These are phyloP conservation scores for Polymixis flavicincta DNA, from an alignment of 2,888 invertebrate genomes.

Conservation along the genomic window DNA sequence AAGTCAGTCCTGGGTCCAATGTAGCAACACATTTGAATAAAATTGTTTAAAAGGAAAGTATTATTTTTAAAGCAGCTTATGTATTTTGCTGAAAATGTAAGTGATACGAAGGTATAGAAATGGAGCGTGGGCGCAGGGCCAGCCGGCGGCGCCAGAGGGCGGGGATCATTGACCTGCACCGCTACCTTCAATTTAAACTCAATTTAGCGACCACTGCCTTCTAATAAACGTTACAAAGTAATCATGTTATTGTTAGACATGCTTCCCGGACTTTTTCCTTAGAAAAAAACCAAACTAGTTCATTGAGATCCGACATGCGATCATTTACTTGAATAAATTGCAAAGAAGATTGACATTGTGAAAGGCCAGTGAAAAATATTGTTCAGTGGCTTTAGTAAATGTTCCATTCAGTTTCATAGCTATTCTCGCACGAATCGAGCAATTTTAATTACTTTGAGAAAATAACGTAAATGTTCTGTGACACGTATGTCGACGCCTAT, in stretches of 20 bases:
- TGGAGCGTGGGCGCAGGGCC: constrained; percentile 63
- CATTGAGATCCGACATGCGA: constrained; percentile 61
- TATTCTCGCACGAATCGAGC: constrained; percentile 20
- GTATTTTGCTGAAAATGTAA: constrained; percentile 36
- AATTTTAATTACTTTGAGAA: constrained; percentile 43
- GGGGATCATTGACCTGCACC: constrained; percentile 71
- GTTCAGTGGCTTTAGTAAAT: constrained; percentile 21
- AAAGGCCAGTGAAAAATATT: constrained; percentile 28
- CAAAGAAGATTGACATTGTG: constrained; percentile 49
- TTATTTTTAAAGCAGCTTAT: constrained; percentile 19
- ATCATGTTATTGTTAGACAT: constrained; percentile 69
- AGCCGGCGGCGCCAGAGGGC: constrained; percentile 66
- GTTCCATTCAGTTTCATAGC: constrained; percentile 14
- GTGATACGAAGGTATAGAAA: constrained; percentile 52
- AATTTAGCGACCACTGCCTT: constrained; percentile 71
- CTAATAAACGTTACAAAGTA: constrained; percentile 75
- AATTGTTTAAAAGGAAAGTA: constrained; percentile 17
- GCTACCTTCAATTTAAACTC: constrained; percentile 65
- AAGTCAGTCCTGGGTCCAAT: constrained; percentile 18
- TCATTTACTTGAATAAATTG: constrained; percentile 52
- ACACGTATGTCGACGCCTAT: constrained; percentile 51
- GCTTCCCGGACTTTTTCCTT: constrained; percentile 54
- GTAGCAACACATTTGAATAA: constrained; percentile 41
- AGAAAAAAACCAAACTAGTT: constrained; percentile 53
- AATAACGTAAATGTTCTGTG: constrained; percentile 46